Evolutionary conservation across 2,113 vertebrate genomes (phyloP).

Genomic region (Lynx canadensis): DNA sequence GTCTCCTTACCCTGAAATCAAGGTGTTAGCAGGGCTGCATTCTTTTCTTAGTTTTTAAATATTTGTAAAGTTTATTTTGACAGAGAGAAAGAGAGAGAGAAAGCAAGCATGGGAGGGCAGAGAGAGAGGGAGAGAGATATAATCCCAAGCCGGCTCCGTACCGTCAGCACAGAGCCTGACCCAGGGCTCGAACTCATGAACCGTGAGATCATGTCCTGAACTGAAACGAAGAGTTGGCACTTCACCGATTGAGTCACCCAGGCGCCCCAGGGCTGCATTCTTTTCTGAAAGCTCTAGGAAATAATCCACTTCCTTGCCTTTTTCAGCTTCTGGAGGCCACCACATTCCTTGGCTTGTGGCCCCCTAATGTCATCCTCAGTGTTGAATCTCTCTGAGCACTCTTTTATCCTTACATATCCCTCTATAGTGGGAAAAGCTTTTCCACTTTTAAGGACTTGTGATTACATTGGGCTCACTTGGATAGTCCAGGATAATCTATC

Average conservation of each 20-base stretch:
- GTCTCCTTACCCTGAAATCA: slow-evolving; percentile 11
- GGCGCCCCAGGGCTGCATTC: not conserved
- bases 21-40: not conserved
- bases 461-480: not conserved
- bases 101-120: too few species aligned
- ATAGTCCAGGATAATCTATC: not conserved
- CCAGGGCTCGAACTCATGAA: too few species aligned
- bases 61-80: too few species aligned
- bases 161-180: too few species aligned
- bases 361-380: not conserved
- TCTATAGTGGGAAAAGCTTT: not conserved
- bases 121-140: too few species aligned
- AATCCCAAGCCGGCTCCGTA: too few species aligned
- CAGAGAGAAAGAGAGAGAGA: too few species aligned
- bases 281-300: not conserved
- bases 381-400: not conserved
- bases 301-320: not conserved
- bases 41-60: not conserved
- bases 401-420: not conserved
- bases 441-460: not conserved
- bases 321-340: not conserved
- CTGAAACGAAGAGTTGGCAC: too few species aligned
- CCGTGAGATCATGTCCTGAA: too few species aligned
- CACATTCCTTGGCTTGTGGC: not conserved
- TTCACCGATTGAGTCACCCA: too few species aligned